Conservation (phyloP, 2,888 invertebrate species). For the Pogonocherus hispidulus region DNA sequence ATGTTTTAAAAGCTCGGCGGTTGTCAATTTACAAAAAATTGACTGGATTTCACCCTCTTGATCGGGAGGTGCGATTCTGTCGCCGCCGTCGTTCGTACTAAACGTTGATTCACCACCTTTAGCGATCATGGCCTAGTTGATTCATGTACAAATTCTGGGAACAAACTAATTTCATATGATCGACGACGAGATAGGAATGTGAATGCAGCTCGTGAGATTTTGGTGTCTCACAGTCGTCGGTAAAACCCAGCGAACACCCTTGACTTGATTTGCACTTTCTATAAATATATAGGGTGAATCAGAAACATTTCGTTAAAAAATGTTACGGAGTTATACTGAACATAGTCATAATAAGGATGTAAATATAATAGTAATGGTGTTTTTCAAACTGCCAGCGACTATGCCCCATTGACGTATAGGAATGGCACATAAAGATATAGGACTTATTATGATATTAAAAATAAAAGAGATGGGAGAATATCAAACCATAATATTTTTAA, state of each 20-base stretch:
- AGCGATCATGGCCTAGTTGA: slow-evolving; percentile 58
- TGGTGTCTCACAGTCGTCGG: slow-evolving; percentile 30
- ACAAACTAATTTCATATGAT: slow-evolving; percentile 53
- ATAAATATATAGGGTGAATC: slow-evolving; percentile 26
- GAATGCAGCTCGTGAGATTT: slow-evolving; percentile 35
- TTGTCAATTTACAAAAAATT: slow-evolving; percentile 54
- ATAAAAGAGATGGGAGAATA: too few species aligned
- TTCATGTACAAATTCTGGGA: slow-evolving; percentile 58
- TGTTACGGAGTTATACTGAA: too few species aligned
- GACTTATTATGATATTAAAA: too few species aligned
- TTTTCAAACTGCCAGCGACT: too few species aligned
- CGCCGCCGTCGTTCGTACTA: slow-evolving; percentile 42
- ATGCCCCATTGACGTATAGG: too few species aligned
- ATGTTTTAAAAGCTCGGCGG: slow-evolving; percentile 58
- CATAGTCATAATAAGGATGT: too few species aligned
- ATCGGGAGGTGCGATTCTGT: slow-evolving; percentile 17
- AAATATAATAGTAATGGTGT: too few species aligned
- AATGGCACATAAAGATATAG: too few species aligned
- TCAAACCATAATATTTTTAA: too few species aligned
- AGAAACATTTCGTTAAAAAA: neutral
- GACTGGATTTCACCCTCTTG: slow-evolving; percentile 16
- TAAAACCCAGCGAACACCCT: slow-evolving; percentile 38
- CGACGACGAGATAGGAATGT: slow-evolving; percentile 40
- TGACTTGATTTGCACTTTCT: slow-evolving; percentile 15
- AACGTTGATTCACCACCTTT: slow-evolving; percentile 57